Base-by-base conservation (phyloP, 2,113 vertebrate species). In the Semnornis frantzii region DNA sequence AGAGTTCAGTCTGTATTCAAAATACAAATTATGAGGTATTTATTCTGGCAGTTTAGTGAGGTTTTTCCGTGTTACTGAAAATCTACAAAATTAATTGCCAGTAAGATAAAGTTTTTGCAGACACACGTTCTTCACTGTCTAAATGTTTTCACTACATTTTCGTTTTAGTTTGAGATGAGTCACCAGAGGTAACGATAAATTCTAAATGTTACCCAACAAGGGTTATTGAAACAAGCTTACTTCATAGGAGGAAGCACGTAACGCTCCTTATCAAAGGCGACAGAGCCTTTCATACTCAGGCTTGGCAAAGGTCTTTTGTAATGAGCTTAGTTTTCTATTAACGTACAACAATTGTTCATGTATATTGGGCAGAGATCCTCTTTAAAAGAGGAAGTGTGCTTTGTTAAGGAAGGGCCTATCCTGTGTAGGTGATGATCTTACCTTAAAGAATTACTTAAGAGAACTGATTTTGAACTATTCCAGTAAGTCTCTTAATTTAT, bases 331-430 rank as follows among this genome's bases (percentile, higher is more conserved):
- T 77, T 90, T 83, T 62, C 7, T 83, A 34, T 89, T 91, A 72
- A 75, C 0, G 0, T 48, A 55, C 48, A 69, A 44, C 5, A 2
- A 54, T 64, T 0, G 3, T 59, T 60, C 5, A 5, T 23, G 14
- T 27, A 25, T 24, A n/a, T 54, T 44, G 68, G 85, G 37, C 20
- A 30, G n/a, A 79, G 19, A 14, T 50, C 59, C n/a, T 58, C 0
- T 80, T 85, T 81, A n/a, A 50, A 78, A 81, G n/a, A 25, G 52
- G 68, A 62, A 31, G 28, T 11, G 54, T 0, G 3, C 31, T 15
- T 4, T 60, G 9, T 62, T 69, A 27, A 37, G 57, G n/a, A 64
- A 80, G 9, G 33, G 63, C 39, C 59, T 54, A 6, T 48, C 39
- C 37, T 54, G 6, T 27, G 18, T 66, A 76, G 52, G 6, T 34